Conservation (phyloP, 2,797 vertebrate genomes). For the Phaenicophaeus curvirostris region DNA sequence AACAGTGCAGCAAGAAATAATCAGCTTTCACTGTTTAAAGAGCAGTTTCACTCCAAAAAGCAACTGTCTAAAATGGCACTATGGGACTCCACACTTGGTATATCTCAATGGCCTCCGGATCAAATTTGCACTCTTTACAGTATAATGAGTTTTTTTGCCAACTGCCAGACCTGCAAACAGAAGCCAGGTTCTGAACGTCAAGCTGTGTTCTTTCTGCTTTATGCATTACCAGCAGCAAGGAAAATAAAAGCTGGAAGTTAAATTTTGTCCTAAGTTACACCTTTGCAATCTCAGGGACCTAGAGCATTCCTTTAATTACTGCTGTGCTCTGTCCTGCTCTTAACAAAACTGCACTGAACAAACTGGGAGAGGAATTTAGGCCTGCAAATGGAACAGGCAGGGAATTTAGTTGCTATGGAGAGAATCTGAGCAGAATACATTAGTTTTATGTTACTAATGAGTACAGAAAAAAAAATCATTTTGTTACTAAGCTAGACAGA, state of each 20-base stretch:
- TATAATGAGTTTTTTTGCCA: background rate
- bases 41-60: constrained; percentile 24
- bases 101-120: constrained; percentile 40
- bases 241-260: background rate
- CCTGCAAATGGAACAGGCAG: constrained; percentile 28
- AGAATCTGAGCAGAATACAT: constrained; percentile 55
- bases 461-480: constrained; percentile 4
- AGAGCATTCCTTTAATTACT: constrained; percentile 3
- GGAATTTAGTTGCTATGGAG: constrained; percentile 60
- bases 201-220: constrained; percentile 54
- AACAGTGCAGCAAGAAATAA: constrained; percentile 45
- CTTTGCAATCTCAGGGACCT: constrained; percentile 2
- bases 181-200: constrained; percentile 63
- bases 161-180: constrained; percentile 46
- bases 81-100: constrained; percentile 26
- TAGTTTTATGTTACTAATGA: constrained; percentile 61
- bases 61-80: constrained; percentile 32
- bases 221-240: constrained; percentile 28
- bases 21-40: constrained; percentile 19
- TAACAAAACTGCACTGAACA: background rate
- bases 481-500: constrained; percentile 44
- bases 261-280: constrained; percentile 34
- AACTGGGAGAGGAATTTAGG: constrained; percentile 8
- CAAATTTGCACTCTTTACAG: constrained; percentile 46
- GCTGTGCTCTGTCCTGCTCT: background rate